Conservation (phyloP, 2,888 invertebrate species). For the Mimas tiliae region DNA sequence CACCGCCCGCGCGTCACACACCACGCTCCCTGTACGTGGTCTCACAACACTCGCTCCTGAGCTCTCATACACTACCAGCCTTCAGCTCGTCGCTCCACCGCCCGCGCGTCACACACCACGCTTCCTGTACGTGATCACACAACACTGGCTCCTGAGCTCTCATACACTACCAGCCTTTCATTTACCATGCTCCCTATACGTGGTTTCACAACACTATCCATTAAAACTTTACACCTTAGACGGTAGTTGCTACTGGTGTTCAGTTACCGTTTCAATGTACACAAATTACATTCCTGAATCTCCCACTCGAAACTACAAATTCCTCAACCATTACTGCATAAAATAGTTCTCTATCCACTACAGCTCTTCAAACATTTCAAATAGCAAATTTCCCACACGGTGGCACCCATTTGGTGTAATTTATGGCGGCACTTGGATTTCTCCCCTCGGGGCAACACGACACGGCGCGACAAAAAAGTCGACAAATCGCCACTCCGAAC, state of each 20-base stretch:
- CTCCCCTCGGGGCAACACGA: conserved; percentile 35
- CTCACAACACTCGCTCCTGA: not conserved
- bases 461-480: conserved; percentile 49
- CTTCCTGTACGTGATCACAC: not conserved
- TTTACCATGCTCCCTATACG: not conserved
- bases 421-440: conserved; percentile 34
- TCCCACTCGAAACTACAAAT: conserved; percentile 10
- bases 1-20: not conserved
- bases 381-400: conserved; percentile 26
- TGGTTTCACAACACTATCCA: not conserved
- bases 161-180: not conserved
- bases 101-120: not conserved
- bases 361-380: conserved; percentile 28
- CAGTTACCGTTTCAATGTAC: not conserved
- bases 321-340: conserved; percentile 11
- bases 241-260: not conserved
- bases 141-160: not conserved
- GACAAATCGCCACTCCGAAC: conserved; percentile 54
- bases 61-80: not conserved
- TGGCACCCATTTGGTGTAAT: conserved; percentile 32
- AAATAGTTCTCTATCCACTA: conserved; percentile 21
- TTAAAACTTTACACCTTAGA: not conserved
- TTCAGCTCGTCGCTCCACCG: not conserved
- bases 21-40: conserved; percentile 1
- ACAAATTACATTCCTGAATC: conserved; percentile 10